Base-by-base conservation (phyloP, 2,113 vertebrate species). In the Odocoileus virginianus region DNA sequence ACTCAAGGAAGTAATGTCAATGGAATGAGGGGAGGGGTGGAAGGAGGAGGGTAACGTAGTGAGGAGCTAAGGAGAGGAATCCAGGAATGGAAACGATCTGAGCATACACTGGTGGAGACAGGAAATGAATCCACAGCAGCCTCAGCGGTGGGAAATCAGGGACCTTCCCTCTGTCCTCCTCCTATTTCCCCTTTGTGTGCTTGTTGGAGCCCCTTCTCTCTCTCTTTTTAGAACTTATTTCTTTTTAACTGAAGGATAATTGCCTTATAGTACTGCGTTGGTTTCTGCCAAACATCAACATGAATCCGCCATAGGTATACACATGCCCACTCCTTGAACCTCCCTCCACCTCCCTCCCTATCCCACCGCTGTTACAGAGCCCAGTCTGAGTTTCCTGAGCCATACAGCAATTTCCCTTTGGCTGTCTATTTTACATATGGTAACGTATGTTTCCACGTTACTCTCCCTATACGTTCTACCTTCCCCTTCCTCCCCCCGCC, bases 1-100 rank as follows among this genome's bases (percentile, higher is more conserved):
- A n/a, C 17, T 89, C 40, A 36, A 83, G 60, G 60, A 93, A 78
- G 9, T 55, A 54, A 58, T 17, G 54, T 30, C 6, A 6, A 1
- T 58, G 47, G 10, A 28, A 40, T 30, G 13, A 25, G n/a, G 33
- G 16, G 74, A 43, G 71, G 3, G 11, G 40, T 43, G 5, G 13
- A 1, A 1, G 40, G 43, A 3, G 40, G 13, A 67, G 28, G 8
- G 33, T 1, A 3, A 4, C 5, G 27, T 33, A 16, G 25, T 21
- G 19, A 40, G 30, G 28, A 12, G 19, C 6, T 61, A 61, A 91
- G 84, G 60, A 13, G 54, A 79, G 64, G 67, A 71, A 85, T 28
- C 67, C 23, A 2, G 25, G 9, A 54, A 43, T 6, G 27, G 45
- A 40, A 28, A 17, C 0, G 9, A 10, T 50, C 61, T 17, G 52